Conservation (phyloP, 1,140 invertebrate species). For the Drepana arcuata region DNA sequence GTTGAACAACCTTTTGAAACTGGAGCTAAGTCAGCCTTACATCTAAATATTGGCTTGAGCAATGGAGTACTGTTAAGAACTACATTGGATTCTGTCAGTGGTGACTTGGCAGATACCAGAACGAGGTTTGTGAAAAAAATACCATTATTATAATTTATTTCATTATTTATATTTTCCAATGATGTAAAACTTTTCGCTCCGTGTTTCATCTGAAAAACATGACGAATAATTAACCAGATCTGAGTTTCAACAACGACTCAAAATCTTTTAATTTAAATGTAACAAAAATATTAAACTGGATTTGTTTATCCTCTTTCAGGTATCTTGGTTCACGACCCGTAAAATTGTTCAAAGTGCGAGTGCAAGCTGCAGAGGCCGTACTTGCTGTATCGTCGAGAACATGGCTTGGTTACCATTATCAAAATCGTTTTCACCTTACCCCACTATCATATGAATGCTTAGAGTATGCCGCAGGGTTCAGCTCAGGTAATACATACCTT, state of each 20-base stretch:
- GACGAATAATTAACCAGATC: constrained; percentile 66
- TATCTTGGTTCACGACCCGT: constrained; percentile 96
- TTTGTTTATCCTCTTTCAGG: no score
- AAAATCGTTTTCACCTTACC: constrained; percentile 96
- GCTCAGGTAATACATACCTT: constrained; percentile 84
- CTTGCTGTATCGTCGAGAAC: constrained; percentile 97
- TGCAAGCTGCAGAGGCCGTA: constrained; percentile 97
- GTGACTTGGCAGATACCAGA: constrained; percentile 96
- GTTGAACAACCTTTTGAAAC: constrained; percentile 87
- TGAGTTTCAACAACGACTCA: constrained; percentile 23
- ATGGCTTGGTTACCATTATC: constrained; percentile 99
- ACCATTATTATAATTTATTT: constrained; percentile 5
- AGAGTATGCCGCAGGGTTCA: constrained; percentile 98
- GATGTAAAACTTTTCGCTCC: constrained; percentile 58
- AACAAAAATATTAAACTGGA: not conserved
- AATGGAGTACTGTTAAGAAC: constrained; percentile 97
- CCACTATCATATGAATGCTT: constrained; percentile 96
- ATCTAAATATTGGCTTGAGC: constrained; percentile 97
- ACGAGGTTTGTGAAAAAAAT: constrained; percentile 77
- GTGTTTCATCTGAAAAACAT: constrained; percentile 60
- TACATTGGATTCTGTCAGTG: constrained; percentile 96
- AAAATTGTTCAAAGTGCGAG: constrained; percentile 94
- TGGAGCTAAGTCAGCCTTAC: constrained; percentile 80
- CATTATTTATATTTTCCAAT: constrained; percentile 25
- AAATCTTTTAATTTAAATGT: not conserved